Evolutionary conservation across 2,797 vertebrate species (phyloP), one percentile per base, ranked within the genome.

Genomic region (Trematomus bernacchii): DNA sequence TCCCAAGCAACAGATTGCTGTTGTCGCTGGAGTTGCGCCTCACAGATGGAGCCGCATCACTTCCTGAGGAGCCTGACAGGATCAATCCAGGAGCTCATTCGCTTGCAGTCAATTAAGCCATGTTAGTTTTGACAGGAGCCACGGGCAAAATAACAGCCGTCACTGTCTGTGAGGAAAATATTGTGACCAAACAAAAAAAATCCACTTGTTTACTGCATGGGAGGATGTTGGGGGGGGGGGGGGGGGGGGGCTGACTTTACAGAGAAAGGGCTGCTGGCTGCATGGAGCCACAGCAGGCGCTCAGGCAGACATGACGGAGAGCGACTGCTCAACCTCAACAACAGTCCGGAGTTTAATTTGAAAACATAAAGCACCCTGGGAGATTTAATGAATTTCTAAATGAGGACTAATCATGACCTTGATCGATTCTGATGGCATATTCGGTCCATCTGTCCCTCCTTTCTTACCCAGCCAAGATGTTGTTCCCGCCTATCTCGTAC

Each of bases 61-160:
- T 94, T 91, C 91, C 91, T 86, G 91, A 88, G 89, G 89, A 93
- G 89, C 83, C 91, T 93, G 92, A 93, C 93, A 93, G 93, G 89
- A 92, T 91, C 93, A 90, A 93, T 94, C 89, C 85, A 91, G 86
- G 88, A 90, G 89, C 91, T 91, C 90, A 92, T 94, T 93, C 93
- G 89, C 93, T 93, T 79, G 90, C 91, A 93, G 92, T 94, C 93
- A 95, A 95, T 93, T 94, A 95, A 95, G 94, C 92, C 91, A 86
- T 93, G 93, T 93, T 95, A 92, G 92, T 93, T 93, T 91, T 94
- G 93, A 95, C 94, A 95, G 93, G 85, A 91, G 92, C 93, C 92
- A 89, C 84, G 73, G 91, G 93, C 94, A 63, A 93, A 94, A 92
- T 92, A 94, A 94, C 92, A 92, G 89, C 85, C 90, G 82, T 93